phyloP scores from a whole-genome alignment of 2,888 invertebrate genomes.

The Acanthoscelides obtectus region DNA sequence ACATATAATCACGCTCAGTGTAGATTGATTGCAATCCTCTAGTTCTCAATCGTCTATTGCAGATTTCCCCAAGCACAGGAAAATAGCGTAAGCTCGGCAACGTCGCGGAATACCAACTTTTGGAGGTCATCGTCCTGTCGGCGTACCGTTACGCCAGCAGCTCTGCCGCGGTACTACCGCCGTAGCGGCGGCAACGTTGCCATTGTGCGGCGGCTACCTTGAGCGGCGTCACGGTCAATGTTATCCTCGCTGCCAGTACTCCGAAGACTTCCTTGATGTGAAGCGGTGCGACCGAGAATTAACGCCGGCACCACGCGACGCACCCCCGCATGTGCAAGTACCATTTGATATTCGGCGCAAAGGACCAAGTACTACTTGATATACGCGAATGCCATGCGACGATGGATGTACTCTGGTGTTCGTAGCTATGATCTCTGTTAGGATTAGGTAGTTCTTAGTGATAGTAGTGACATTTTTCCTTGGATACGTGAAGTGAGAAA shows the following conservation, averaged over 20 bases:
- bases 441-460: neutral
- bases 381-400: too few species aligned
- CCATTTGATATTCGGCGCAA: neutral
- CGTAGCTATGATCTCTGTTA: neutral
- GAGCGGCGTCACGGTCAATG: conserved; percentile 47
- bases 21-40: too few species aligned
- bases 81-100: neutral
- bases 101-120: conserved; percentile 27
- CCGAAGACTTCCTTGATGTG: neutral
- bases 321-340: neutral
- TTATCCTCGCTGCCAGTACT: conserved; percentile 34
- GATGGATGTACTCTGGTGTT: neutral
- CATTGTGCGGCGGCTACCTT: conserved; percentile 31
- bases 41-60: too few species aligned
- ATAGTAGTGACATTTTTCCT: neutral
- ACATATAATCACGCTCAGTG: too few species aligned
- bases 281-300: neutral
- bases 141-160: conserved; percentile 18
- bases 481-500: conserved; percentile 8
- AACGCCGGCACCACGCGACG: neutral
- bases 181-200: neutral
- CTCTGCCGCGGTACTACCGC: neutral
- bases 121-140: conserved; percentile 45
- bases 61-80: neutral
- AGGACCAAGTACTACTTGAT: too few species aligned